Percentiles rank a stretch among this genome's conserved stretches.
These are phyloP conservation scores for Tichodroma muraria DNA, from an alignment of 2,113 vertebrate genomes.

Conservation along the genomic window DNA sequence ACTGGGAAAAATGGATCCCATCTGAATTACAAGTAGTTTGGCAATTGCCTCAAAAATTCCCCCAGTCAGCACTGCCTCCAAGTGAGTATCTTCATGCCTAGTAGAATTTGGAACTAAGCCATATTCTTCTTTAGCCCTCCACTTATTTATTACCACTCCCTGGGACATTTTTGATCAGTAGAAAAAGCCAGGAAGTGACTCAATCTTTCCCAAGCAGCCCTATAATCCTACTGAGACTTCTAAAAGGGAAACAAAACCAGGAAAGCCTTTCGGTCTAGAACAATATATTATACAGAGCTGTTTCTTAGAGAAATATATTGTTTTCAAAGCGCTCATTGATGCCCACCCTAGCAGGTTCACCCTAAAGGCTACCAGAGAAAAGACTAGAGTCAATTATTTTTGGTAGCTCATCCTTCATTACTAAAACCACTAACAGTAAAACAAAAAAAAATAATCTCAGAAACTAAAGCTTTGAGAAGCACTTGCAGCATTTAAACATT, in stretches of 20 bases:
- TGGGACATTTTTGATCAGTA: slow-evolving; percentile 12
- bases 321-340: neutral
- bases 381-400: neutral
- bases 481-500: neutral
- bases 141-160: slow-evolving; percentile 5
- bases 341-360: neutral
- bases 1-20: neutral
- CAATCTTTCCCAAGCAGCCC: slow-evolving; percentile 59
- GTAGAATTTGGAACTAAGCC: neutral
- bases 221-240: slow-evolving; percentile 1
- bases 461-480: neutral
- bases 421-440: neutral
- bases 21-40: neutral
- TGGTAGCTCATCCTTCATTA: neutral
- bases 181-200: slow-evolving; percentile 73
- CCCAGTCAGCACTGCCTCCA: neutral
- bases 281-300: slow-evolving; percentile 28
- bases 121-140: neutral
- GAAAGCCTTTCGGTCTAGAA: slow-evolving; percentile 54
- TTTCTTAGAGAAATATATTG: neutral
- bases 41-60: neutral
- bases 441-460: neutral
- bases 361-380: neutral
- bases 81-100: neutral
- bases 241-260: slow-evolving; percentile 69